These are phyloP conservation scores for Lepidocolaptes lacrymiger DNA, from an alignment of 2,797 vertebrate species.

Conservation along the genomic window DNA sequence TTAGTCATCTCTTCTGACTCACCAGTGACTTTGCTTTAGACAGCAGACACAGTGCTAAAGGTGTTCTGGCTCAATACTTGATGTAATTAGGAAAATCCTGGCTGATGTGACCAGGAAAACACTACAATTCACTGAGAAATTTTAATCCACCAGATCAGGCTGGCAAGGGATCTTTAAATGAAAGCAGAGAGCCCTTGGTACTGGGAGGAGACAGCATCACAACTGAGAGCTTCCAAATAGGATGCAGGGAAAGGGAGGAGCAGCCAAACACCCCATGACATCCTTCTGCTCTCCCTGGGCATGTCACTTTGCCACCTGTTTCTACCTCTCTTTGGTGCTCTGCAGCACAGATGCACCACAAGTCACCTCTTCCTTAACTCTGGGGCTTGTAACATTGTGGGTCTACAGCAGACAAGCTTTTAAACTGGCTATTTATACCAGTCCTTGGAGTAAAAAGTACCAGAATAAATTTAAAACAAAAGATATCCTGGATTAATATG, in stretches of 20 bases:
- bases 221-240: background rate
- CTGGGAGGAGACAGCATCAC: background rate
- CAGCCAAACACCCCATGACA: background rate
- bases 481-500: background rate
- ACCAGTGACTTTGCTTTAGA: background rate
- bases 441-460: background rate
- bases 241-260: background rate
- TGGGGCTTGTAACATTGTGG: background rate
- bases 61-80: background rate
- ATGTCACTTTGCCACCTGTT: background rate
- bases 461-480: background rate
- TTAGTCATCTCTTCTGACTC: background rate
- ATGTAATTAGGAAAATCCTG: background rate
- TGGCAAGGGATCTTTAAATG: background rate
- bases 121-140: background rate
- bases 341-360: background rate
- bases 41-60: background rate
- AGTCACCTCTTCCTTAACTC: background rate
- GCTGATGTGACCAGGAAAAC: background rate
- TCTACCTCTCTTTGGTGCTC: background rate
- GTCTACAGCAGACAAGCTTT: background rate
- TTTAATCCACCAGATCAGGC: background rate
- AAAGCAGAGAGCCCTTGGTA: background rate
- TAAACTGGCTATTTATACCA: background rate
- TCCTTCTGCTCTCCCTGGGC: background rate